Conservation (phyloP, 1,140 invertebrate genomes). For the Drosophila repletoides region DNA sequence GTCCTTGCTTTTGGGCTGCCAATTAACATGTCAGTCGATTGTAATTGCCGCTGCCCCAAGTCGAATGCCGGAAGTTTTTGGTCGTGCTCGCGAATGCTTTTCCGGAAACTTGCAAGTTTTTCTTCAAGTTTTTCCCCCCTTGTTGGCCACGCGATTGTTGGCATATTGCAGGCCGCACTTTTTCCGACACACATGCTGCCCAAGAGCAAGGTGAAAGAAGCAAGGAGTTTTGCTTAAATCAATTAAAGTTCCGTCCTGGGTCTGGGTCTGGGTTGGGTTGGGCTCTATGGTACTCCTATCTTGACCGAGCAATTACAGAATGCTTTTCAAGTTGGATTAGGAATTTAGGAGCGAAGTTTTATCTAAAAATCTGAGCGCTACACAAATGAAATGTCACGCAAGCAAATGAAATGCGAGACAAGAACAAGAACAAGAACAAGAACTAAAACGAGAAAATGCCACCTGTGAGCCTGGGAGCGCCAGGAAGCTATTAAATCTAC, state of each 20-base stretch:
- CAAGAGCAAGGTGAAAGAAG: not conserved
- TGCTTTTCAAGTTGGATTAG: not conserved
- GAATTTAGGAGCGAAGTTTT: conserved; percentile 29
- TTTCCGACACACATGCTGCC: conserved; percentile 29
- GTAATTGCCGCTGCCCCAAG: conserved; percentile 45
- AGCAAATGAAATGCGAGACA: conserved; percentile 72
- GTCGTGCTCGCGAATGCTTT: conserved; percentile 59
- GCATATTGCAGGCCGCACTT: conserved; percentile 7
- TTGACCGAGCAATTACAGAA: conserved; percentile 56
- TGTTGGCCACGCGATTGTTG: conserved; percentile 33
- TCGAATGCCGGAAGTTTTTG: conserved; percentile 71
- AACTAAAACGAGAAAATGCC: not conserved
- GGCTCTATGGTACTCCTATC: too few relatives aligned
- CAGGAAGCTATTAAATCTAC: conserved; percentile 80
- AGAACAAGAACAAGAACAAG: conserved; percentile 6
- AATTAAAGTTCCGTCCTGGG: conserved; percentile 43
- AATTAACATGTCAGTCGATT: conserved; percentile 72
- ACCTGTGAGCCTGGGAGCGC: conserved; percentile 40
- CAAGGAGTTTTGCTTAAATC: conserved; percentile 28
- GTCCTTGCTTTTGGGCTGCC: too few relatives aligned
- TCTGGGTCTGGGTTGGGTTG: not conserved
- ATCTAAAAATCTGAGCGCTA: conserved; percentile 53
- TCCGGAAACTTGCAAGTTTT: not conserved
- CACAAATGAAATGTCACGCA: conserved; percentile 76
- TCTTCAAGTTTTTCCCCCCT: conserved; percentile 4